Evolutionary conservation across 2,888 invertebrate species (phyloP), one percentile per base, ranked within the genome.

Genomic region (Orchesellides sinensis): DNA sequence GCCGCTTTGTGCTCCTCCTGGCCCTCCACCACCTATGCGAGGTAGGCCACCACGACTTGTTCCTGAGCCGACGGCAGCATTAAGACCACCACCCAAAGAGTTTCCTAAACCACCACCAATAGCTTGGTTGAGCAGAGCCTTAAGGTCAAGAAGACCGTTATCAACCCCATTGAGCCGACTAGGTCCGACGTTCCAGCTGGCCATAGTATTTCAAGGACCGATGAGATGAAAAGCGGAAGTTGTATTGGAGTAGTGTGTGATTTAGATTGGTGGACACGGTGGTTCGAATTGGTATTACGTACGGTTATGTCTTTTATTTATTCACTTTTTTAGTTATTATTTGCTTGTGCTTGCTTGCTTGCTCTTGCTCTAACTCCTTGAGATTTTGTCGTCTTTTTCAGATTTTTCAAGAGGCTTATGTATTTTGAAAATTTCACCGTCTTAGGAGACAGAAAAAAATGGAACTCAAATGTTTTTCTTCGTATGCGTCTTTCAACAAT

Each of bases 71-170:
- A 78, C 74, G 12, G 61, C 79, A 6, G 70, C 69, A 19, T 59
- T 74, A 0, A 65, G 54, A 19, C 83, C 70, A 35, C 66, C 27
- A 23, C 63, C 72, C 17, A 79, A 32, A n/a, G 69, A 61, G 23
- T 19, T 73, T 12, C 80, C 81, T 52, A 73, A 32, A 21, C 81
- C 72, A 17, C 85, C 80, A 21, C 86, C 86, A 68, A 87, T 82
- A 10, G 84, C 86, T 81, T 86, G 86, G 79, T 85, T 87, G 61
- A 88, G 84, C 72, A 88, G 78, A 12, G 85, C 84, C 27, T 88
- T 88, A 56, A 88, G 84, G 84, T 88, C 88, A 17, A 86, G 61
- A 12, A 84, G 78, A 56, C 84, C 86, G 66, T 65, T 69, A 56
- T 77, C 83, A 70, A 70, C 77, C 56, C 84, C 86, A 78, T 80